Conservation (phyloP, 2,113 vertebrate species). For the Menura novaehollandiae region DNA sequence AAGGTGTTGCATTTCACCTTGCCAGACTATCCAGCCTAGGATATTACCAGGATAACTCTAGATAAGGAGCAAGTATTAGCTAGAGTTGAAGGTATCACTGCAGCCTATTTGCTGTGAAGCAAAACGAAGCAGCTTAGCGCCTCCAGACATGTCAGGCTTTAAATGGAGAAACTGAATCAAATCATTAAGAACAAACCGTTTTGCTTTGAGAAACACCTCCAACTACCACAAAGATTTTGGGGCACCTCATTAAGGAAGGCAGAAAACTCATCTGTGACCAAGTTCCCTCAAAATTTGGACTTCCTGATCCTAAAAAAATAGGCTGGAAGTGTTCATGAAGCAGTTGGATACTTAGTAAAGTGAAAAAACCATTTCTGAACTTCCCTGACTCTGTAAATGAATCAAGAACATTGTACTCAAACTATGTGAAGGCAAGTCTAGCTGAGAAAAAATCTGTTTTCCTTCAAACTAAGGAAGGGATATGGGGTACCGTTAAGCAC, state of each 20-base stretch:
- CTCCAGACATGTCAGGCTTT: background rate
- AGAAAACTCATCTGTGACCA: background rate
- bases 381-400: background rate
- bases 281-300: background rate
- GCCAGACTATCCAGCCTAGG: background rate
- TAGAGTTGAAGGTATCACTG: background rate
- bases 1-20: background rate
- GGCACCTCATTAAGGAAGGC: background rate
- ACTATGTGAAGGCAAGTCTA: background rate
- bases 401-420: background rate
- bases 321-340: background rate
- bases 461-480: background rate
- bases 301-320: background rate
- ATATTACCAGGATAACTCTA: background rate
- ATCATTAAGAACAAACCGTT: background rate
- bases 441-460: background rate
- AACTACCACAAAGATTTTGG: background rate
- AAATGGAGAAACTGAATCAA: background rate
- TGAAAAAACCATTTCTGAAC: background rate
- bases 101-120: background rate
- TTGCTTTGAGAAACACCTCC: background rate
- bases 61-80: background rate
- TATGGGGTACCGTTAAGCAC: accelerated
- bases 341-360: background rate
- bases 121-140: background rate